Base-by-base conservation (phyloP, 2,888 invertebrate genomes). In the Athrips mouffetella region DNA sequence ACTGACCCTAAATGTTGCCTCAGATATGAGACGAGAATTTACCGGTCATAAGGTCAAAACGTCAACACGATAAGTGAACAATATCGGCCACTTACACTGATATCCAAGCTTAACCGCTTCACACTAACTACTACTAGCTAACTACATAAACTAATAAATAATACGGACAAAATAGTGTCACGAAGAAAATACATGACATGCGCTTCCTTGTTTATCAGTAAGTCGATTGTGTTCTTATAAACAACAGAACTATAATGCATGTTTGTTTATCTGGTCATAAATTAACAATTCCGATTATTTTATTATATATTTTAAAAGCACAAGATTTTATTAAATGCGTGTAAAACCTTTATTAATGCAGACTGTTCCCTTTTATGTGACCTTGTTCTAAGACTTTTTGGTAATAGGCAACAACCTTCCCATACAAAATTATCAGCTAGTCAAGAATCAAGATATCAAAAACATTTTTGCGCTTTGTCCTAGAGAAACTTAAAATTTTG, bases 21-120 rank as follows among this genome's bases (percentile, higher is more conserved):
- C 78, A 82, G 78, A 78, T 77, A 76, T 57, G 67, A 70, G 68
- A 65, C 79, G 66, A 82, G 80, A 77, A 78, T 77, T 77, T 72
- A 74, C 84, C 67, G 81, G 84, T 73, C 81, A 76, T 59, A 70
- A 70, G 84, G 82, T 83, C 80, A 75, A 52, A 67, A 67, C 60
- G 71, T 58, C 70, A 67, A 55, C 59, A 59, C 54, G 85, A 85
- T 86, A 85, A 76, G 70, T 55, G 52, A 51, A 65, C 69, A 66
- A 66, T 75, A 76, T 71, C 70, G 66, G 55, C 59, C 67, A 57
- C 67, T 67, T 61, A 67, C 63, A 63, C 61, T 63, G 69, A 72
- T 71, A 70, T 68, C 67, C 57, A n/a, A n/a, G 60, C 63, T 61
- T 58, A 68, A 65, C 65, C 58, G 63, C 61, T 60, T 56, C 59